A percentile compares a stretch with the other conserved stretches of the same genome.
Evolutionary conservation across 2,797 vertebrate species (phyloP).

Genomic region (Rhadinocentrus ornatus): DNA sequence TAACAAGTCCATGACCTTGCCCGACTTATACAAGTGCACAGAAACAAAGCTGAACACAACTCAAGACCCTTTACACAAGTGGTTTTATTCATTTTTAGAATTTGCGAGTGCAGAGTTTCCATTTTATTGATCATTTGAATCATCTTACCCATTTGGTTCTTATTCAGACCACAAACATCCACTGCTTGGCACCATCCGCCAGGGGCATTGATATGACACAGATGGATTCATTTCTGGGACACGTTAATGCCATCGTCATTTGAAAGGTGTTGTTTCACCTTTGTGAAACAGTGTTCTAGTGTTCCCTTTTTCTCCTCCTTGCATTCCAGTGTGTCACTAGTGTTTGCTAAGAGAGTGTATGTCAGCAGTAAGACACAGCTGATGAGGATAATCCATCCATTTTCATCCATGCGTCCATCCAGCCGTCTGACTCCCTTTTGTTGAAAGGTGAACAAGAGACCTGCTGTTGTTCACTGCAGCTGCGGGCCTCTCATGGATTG

Average conservation of each 20-base stretch:
- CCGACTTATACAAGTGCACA: constrained; percentile 17
- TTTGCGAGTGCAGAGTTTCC: constrained; percentile 13
- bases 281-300: not conserved
- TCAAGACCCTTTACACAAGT: not conserved
- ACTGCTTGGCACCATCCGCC: constrained; percentile 6
- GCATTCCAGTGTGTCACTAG: not conserved
- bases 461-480: constrained; percentile 66
- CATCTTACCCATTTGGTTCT: constrained; percentile 29
- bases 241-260: constrained; percentile 9
- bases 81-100: constrained; percentile 3
- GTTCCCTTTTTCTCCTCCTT: constrained; percentile 1
- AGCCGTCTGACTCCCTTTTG: constrained; percentile 63
- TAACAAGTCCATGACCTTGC: constrained; percentile 19
- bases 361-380: constrained; percentile 25
- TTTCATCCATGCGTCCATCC: constrained; percentile 38
- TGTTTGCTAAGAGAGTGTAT: constrained; percentile 32
- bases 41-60: constrained; percentile 6
- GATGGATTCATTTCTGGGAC: constrained; percentile 24
- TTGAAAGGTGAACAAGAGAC: constrained; percentile 68
- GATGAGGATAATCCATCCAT: constrained; percentile 38
- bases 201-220: constrained; percentile 40
- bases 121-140: constrained; percentile 45
- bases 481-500: constrained; percentile 69
- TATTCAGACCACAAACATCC: constrained; percentile 29
- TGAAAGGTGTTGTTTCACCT: constrained; percentile 27